These are phyloP conservation scores for Ctenochaetus hawaiiensis DNA, from an alignment of 2,797 vertebrate genomes.

Conservation along the genomic window DNA sequence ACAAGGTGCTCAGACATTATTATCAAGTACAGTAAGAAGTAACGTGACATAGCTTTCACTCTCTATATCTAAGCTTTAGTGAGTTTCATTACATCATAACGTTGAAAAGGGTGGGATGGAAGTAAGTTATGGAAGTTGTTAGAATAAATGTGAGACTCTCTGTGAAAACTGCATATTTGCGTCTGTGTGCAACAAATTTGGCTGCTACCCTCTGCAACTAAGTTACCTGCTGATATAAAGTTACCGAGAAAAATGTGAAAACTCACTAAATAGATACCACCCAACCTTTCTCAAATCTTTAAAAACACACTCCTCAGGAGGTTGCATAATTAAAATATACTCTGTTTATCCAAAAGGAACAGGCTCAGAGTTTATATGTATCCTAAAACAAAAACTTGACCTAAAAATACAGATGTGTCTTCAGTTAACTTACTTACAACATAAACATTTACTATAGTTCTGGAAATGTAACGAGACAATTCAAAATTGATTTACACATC, in stretches of 20 bases:
- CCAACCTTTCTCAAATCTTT: slow-evolving; percentile 15
- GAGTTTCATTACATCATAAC: neutral
- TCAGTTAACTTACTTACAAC: neutral
- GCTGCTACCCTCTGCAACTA: slow-evolving; percentile 1
- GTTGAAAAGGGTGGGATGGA: slow-evolving; percentile 4
- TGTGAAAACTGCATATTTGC: slow-evolving; percentile 24
- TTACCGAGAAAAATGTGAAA: neutral
- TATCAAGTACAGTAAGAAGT: slow-evolving; percentile 55
- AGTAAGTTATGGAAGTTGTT: slow-evolving; percentile 12
- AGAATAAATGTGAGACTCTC: neutral
- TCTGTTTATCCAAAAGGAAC: slow-evolving; percentile 45
- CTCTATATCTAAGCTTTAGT: neutral
- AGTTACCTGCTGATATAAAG: neutral
- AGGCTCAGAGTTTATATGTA: slow-evolving; percentile 32
- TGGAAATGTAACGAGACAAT: too few relatives aligned
- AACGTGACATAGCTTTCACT: slow-evolving; percentile 19
- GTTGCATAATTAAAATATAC: slow-evolving; percentile 64
- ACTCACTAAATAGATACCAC: slow-evolving; percentile 10
- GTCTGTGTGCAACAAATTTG: slow-evolving; percentile 33
- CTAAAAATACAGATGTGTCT: slow-evolving; percentile 58
- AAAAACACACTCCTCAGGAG: slow-evolving; percentile 48
- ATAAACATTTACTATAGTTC: too few relatives aligned
- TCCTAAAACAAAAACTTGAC: slow-evolving; percentile 41
- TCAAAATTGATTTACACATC: neutral
- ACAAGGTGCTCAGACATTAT: slow-evolving; percentile 62